Base-by-base conservation (phyloP, 2,113 vertebrate species). In the Ictalurus furcatus region DNA sequence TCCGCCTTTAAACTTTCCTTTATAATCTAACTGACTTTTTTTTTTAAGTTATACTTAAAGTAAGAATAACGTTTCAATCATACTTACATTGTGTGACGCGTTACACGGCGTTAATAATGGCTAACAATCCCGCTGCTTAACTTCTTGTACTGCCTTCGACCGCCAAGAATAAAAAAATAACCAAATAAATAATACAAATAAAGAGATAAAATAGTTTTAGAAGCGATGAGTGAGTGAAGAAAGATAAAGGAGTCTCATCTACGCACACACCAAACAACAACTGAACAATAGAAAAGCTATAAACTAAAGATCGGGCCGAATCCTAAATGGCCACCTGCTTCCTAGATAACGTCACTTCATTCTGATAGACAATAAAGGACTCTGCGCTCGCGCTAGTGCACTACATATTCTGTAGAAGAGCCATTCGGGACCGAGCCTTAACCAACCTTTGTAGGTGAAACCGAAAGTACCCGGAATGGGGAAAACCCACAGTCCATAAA, bases 391-490 rank as follows among this genome's bases (percentile, higher is more conserved):
- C 56, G 54, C 80, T 40, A 61, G 81, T 61, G 81, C 58, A 37
- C 56, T 83, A 40, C 34, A 21, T 9, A 37, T 34, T 25, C 28
- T 1, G 2, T 63, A 30, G 11, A 40, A 3, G 4, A 0, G n/a
- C 2, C 34, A 83, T 40, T 61, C 21, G 2, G 58, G 81, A 83
- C 23, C 3, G 58, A 82, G 56, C 80, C 80, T 37, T 40, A 21
- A 1, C 13, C 16, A 11, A 30, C 6, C 1, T 2, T 2, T 2
- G 7, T 63, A 74, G n/a, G 30, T 37, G 88, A 85, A 89, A 89
- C 71, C 88, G 88, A 89, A 89, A 89, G 86, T 71, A 82, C 0
- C 28, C 23, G 30, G 17, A 59, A 44, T 2, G 44, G 61, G 37
- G 84, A 58, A 80, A 85, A 54, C 83, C 88, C 71, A n/a, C n/a